Evolutionary conservation across 2,888 invertebrate species (phyloP), one percentile per base, ranked within the genome.

Genomic region (Nomada lathburiana): DNA sequence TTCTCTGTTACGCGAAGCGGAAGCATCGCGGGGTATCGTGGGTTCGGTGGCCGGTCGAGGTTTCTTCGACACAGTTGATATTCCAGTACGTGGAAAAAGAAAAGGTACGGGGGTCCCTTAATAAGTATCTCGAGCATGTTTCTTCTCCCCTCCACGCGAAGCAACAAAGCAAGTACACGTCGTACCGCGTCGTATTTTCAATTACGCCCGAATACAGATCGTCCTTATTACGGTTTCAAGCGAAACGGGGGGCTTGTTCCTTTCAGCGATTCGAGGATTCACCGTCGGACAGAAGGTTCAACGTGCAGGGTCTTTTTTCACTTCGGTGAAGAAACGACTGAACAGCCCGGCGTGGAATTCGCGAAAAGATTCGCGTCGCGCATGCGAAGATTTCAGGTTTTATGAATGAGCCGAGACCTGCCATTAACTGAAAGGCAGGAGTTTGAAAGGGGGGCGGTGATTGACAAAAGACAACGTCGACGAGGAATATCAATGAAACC

Each of bases 1-100:
- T 88, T 89, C 76, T 84, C 78, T 80, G 88, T 88, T 91, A 88
- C 89, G 86, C 88, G 83, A 87, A 88, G 84, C 90, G 90, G 91
- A 91, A 91, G 91, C 82, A 86, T 73, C 73, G 68, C 70, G 84
- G 82, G 74, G 85, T 80, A 80, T 76, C 86, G 80, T 62, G 89
- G 87, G 89, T 89, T 89, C 89, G 89, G 86, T 88, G 89, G 76
- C 89, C 87, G 89, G 88, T 87, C 87, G 88, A 84, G 84, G 78
- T 74, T 86, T 88, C 84, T 82, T 85, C 88, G 60, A 72, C 76
- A 75, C 68, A 47, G 71, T 72, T 79, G 69, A 80, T 83, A 73
- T 60, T 64, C 53, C 77, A 29, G 23, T 26, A 47, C 53, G 71
- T 23, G 68, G 47, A 73, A 67, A 65, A 42, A 68, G 63, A 69